These are phyloP conservation scores for Pseudomugil gertrudae DNA, from an alignment of 2,797 vertebrate genomes.

Conservation along the genomic window DNA sequence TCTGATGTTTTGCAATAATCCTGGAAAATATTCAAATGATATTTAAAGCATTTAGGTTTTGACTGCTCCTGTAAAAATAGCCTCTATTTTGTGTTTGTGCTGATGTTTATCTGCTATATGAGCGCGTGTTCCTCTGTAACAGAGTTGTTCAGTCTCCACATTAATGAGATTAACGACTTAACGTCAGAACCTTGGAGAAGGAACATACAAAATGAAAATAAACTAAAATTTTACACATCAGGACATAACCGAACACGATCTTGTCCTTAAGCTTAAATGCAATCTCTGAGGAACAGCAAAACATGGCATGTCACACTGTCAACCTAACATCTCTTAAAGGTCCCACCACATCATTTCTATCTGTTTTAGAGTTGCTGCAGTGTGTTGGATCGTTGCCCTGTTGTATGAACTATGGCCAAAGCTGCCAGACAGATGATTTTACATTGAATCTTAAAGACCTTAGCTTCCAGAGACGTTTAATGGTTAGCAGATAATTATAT, in stretches of 20 bases:
- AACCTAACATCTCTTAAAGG: not conserved
- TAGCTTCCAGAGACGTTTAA: not conserved
- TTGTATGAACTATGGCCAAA: not conserved
- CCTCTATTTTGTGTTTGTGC: constrained; percentile 2
- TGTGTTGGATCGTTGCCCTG: not conserved
- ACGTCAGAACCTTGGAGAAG: not conserved
- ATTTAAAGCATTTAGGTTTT: constrained; percentile 30
- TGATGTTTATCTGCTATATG: not conserved
- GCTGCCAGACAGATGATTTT: not conserved
- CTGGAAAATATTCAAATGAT: constrained; percentile 41
- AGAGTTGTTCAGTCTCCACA: constrained; percentile 4
- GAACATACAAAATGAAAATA: not conserved
- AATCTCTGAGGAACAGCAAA: not conserved
- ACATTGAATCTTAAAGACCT: not conserved
- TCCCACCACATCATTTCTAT: not conserved
- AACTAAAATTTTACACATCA: not conserved
- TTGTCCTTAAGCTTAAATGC: not conserved
- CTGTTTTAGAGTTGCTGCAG: not conserved
- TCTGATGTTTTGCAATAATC: constrained; percentile 8
- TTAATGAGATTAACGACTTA: constrained; percentile 34
- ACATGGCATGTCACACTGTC: not conserved
- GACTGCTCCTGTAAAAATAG: not conserved
- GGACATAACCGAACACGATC: not conserved
- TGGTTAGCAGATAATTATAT: not conserved
- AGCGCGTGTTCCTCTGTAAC: constrained; percentile 7